Evolutionary conservation across 1,140 invertebrate genomes (phyloP), one percentile per base, ranked within the genome.

Genomic region (Anastrepha ludens): DNA sequence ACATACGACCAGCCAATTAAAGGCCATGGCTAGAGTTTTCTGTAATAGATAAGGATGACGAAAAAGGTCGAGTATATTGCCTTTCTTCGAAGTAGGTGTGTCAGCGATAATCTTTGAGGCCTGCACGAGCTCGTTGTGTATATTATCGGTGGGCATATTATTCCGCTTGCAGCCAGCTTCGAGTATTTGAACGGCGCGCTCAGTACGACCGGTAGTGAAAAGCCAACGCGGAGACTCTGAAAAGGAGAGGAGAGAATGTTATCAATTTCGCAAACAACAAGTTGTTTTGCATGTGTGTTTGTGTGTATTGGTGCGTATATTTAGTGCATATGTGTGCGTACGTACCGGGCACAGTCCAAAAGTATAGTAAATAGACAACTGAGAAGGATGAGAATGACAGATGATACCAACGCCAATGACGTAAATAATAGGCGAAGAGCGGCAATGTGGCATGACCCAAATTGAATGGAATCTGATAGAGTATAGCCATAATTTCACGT

Each of bases 171-270:
- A 97, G 29, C 96, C 96, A 87, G 94, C 94, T 91, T 96, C 94
- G 60, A 98, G 93, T 13, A 97, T 94, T 85, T 94, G 93, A 7
- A 96, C 94, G 0, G 97, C 96, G 89, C 96, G 94, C 3, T 96
- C 95, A 17, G 96, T 93, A 89, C 94, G 95, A 0, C 96, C 96
- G 13, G 95, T 94, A 4, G 96, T 95, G 1, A 97, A 90, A 4
- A 98, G 94, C 97, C 97, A 98, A 87, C 97, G 94, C 0, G 97
- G 97, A 1, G 96, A 97, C 93, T 98, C 97, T n/a, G 97, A 29
- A 81, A 67, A 11, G 6, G n/a, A 67, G 17, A 67, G 29, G 11
- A 67, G 64, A 29, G 20, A 15, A 62, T 7, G 29, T 67, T 62
- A 17, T 62, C 5, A 17, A 62, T 17, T 62, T 13, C 7, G 15